Evolutionary conservation across 2,888 invertebrate species (phyloP).

Genomic region (Caprella mutica): DNA sequence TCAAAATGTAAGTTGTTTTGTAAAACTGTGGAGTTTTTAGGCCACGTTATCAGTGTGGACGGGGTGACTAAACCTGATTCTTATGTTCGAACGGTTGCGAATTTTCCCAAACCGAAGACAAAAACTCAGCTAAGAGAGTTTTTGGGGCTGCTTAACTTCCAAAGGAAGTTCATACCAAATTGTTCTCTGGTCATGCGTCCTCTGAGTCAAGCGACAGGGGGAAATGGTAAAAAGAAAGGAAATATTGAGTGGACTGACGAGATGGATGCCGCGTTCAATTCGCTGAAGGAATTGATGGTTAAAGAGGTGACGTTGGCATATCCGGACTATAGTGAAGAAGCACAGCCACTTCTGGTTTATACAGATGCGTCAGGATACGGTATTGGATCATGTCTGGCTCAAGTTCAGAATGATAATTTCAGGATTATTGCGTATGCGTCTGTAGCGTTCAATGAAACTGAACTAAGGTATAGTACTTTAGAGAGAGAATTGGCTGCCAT

Average conservation of each 20-base stretch:
- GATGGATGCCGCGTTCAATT: background rate
- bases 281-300: background rate
- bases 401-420: background rate
- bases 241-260: background rate
- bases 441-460: background rate
- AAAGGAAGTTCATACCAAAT: background rate
- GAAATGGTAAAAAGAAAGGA: background rate
- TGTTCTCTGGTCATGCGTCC: background rate
- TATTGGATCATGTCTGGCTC: background rate
- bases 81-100: background rate
- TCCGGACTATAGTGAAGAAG: background rate
- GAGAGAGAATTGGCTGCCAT: background rate
- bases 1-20: background rate
- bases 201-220: background rate
- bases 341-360: background rate
- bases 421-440: background rate
- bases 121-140: background rate
- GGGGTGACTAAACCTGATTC: background rate
- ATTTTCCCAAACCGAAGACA: background rate
- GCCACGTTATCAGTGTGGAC: background rate
- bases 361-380: background rate
- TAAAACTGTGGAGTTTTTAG: background rate
- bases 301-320: background rate
- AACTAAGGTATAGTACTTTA: background rate
- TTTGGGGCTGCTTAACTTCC: background rate